Evolutionary conservation across 2,113 vertebrate species (phyloP).

Genomic region (Nyctereutes procyonoides): DNA sequence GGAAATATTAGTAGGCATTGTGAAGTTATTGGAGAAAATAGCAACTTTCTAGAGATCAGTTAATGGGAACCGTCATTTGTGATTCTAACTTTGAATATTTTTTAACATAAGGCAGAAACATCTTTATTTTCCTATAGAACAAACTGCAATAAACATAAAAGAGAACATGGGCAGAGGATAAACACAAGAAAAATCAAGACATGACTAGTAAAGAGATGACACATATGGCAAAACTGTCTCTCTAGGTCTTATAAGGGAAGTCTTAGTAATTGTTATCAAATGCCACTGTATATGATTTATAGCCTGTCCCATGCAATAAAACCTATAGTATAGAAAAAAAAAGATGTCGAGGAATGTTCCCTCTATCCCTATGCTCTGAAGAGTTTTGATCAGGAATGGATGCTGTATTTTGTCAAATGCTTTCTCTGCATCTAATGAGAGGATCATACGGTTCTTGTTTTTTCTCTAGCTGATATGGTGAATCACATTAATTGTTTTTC

Average conservation of each 20-base stretch:
- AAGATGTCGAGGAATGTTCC: too few relatives aligned
- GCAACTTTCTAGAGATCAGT: background rate
- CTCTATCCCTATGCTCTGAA: too few relatives aligned
- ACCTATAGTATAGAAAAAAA: background rate
- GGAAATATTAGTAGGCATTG: background rate
- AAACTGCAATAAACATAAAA: background rate
- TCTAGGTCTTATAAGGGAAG: background rate
- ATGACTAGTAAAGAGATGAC: background rate
- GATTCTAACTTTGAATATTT: background rate
- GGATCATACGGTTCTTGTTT: too few relatives aligned
- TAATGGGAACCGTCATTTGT: background rate
- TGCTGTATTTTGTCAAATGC: too few relatives aligned
- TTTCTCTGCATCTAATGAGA: too few relatives aligned
- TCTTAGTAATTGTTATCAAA: background rate
- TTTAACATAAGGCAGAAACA: background rate
- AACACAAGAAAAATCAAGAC: background rate
- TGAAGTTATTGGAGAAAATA: conserved; percentile 4
- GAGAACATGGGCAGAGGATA: background rate
- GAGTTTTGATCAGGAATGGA: too few relatives aligned
- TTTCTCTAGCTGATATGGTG: too few relatives aligned
- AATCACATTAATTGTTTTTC: too few relatives aligned
- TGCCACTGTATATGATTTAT: background rate
- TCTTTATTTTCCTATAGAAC: background rate
- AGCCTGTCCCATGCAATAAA: background rate
- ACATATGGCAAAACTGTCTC: background rate